Evolutionary conservation across 2,888 invertebrate genomes (phyloP).

Genomic region (Pedicia rivosa): DNA sequence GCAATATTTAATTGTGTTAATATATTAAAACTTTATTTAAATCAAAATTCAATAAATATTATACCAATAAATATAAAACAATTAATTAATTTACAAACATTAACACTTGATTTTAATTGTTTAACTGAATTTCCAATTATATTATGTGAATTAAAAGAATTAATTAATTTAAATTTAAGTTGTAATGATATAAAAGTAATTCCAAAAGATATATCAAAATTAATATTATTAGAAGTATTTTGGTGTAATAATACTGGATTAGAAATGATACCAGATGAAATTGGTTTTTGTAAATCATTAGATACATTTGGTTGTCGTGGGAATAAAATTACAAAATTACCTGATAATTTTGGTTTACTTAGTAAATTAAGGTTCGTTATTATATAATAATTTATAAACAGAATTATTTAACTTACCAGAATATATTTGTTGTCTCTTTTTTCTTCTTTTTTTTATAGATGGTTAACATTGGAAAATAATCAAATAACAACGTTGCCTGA

Average conservation of each 20-base stretch:
- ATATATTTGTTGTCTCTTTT: slow-evolving; percentile 2
- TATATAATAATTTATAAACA: background rate
- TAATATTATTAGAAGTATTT: slow-evolving; percentile 43
- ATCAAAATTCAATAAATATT: slow-evolving; percentile 41
- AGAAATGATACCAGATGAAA: slow-evolving; percentile 39
- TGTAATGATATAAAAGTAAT: slow-evolving; percentile 43
- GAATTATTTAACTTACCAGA: background rate
- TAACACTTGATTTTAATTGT: slow-evolving; percentile 50
- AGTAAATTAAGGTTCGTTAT: slow-evolving; percentile 34
- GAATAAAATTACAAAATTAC: slow-evolving; percentile 39
- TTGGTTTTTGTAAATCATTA: slow-evolving; percentile 39
- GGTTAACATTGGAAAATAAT: slow-evolving; percentile 50
- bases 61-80: slow-evolving; percentile 19
- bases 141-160: slow-evolving; percentile 38
- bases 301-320: slow-evolving; percentile 51
- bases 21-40: slow-evolving; percentile 43
- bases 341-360: slow-evolving; percentile 39
- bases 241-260: slow-evolving; percentile 49
- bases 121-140: slow-evolving; percentile 41
- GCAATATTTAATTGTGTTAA: slow-evolving; percentile 38
- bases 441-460: slow-evolving; percentile 29
- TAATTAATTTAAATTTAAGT: slow-evolving; percentile 47
- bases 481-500: slow-evolving; percentile 35
- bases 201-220: slow-evolving; percentile 41
- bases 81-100: slow-evolving; percentile 34